Evolutionary conservation across 2,888 invertebrate genomes (phyloP).

Genomic region (Hemistola chrysoprasaria): DNA sequence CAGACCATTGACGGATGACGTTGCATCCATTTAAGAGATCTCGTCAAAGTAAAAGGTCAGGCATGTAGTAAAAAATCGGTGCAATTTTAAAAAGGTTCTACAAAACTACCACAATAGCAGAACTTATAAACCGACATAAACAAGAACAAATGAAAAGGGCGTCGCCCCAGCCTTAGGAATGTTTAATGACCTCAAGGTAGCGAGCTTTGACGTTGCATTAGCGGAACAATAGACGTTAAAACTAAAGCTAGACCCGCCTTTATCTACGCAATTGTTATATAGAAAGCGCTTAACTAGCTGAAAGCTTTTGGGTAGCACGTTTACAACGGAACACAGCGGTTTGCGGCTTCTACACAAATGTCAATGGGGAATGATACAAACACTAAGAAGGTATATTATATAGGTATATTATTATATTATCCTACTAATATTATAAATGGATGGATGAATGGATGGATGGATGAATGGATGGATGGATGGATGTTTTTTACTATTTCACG

Average conservation of each 20-base stretch:
- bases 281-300: slow-evolving; percentile 59
- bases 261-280: slow-evolving; percentile 67
- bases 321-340: slow-evolving; percentile 26
- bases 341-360: slow-evolving; percentile 25
- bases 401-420: too few species aligned
- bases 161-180: slow-evolving; percentile 50
- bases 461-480: too few species aligned
- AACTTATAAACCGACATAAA: slow-evolving; percentile 40
- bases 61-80: slow-evolving; percentile 18
- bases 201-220: slow-evolving; percentile 64
- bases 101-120: slow-evolving; percentile 31
- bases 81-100: slow-evolving; percentile 29
- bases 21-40: too few species aligned
- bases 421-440: too few species aligned
- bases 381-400: too few species aligned
- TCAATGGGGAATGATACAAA: slow-evolving; percentile 15
- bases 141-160: slow-evolving; percentile 50
- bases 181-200: slow-evolving; percentile 62
- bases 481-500: too few species aligned
- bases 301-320: slow-evolving; percentile 53
- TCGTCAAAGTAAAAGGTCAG: too few species aligned
- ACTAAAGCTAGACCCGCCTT: slow-evolving; percentile 61
- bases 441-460: too few species aligned
- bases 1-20: too few species aligned
- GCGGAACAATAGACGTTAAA: slow-evolving; percentile 61